Evolutionary conservation across 2,888 invertebrate genomes (phyloP).

Genomic region (Prenolepis imparis): DNA sequence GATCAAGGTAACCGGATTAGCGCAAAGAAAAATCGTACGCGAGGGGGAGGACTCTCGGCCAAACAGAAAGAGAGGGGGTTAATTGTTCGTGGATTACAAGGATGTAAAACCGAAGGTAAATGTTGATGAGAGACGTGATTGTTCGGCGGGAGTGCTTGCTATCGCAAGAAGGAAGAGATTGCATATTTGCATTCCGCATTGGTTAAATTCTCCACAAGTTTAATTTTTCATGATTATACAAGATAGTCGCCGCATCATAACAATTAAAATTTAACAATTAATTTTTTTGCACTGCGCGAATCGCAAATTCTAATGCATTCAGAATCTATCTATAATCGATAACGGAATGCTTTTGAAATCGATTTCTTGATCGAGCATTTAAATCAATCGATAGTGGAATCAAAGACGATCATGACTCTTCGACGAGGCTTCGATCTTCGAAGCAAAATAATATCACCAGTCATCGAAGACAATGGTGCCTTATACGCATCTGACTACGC

Average conservation of each 20-base stretch:
- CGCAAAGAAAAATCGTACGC: constrained; percentile 63
- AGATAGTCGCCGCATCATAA: too few species aligned
- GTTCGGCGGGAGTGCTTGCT: background rate
- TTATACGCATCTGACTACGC: constrained; percentile 46
- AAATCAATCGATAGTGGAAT: constrained; percentile 42
- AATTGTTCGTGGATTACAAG: constrained; percentile 45
- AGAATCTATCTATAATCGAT: constrained; percentile 1
- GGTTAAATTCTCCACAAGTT: too few species aligned
- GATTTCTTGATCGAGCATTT: constrained; percentile 14
- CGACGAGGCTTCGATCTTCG: constrained; percentile 31
- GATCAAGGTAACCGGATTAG: constrained; percentile 75
- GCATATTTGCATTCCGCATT: background rate
- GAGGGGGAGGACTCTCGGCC: background rate
- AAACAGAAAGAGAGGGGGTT: constrained; percentile 18
- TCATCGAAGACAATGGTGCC: constrained; percentile 64
- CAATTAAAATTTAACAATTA: background rate
- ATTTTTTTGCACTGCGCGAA: background rate
- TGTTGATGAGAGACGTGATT: constrained; percentile 53
- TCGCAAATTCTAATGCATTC: constrained; percentile 18
- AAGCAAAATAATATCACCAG: constrained; percentile 56
- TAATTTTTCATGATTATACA: too few species aligned
- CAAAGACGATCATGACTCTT: constrained; percentile 43
- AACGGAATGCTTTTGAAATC: constrained; percentile 34
- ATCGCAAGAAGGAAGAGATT: constrained; percentile 1
- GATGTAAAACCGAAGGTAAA: constrained; percentile 48